Percentiles rank a stretch among this genome's conserved stretches.
Evolutionary conservation across 2,797 vertebrate genomes (phyloP).

Genomic region (Graptemys geographica): DNA sequence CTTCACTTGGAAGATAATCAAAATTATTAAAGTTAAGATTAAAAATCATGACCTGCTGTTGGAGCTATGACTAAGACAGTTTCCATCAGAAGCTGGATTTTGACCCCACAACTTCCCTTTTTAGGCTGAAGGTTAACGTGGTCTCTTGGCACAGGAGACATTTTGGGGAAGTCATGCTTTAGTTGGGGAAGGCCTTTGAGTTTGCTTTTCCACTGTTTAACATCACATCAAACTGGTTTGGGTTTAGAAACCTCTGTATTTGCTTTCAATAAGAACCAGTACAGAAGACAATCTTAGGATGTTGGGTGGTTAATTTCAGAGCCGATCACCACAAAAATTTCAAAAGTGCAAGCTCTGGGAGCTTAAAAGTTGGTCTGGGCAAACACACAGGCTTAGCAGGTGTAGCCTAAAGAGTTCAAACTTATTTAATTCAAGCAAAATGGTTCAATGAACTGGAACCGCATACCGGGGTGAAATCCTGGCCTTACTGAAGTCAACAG

Average conservation of each 20-base stretch:
- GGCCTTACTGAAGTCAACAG: background rate
- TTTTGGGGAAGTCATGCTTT: constrained; percentile 21
- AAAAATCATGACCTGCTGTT: background rate
- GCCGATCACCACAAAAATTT: background rate
- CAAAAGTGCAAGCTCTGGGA: background rate
- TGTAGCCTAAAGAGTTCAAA: background rate
- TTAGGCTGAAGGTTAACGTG: constrained; percentile 27
- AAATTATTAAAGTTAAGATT: background rate
- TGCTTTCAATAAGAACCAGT: constrained; percentile 30
- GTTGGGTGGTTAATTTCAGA: background rate
- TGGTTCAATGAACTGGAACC: background rate
- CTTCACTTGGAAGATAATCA: background rate
- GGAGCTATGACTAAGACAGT: background rate
- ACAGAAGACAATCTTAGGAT: constrained; percentile 13
- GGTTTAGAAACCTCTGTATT: constrained; percentile 42
- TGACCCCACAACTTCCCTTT: constrained; percentile 10
- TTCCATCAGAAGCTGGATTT: constrained; percentile 1
- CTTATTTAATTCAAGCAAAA: background rate
- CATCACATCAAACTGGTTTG: constrained; percentile 42
- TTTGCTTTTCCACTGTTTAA: constrained; percentile 29
- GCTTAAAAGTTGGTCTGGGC: background rate
- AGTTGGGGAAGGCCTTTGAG: constrained; percentile 54
- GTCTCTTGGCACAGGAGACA: constrained; percentile 22
- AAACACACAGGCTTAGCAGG: background rate
- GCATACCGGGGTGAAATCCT: background rate